Evolutionary conservation across 2,113 vertebrate species (phyloP), one percentile per base, ranked within the genome.

Genomic region (Naja naja): DNA sequence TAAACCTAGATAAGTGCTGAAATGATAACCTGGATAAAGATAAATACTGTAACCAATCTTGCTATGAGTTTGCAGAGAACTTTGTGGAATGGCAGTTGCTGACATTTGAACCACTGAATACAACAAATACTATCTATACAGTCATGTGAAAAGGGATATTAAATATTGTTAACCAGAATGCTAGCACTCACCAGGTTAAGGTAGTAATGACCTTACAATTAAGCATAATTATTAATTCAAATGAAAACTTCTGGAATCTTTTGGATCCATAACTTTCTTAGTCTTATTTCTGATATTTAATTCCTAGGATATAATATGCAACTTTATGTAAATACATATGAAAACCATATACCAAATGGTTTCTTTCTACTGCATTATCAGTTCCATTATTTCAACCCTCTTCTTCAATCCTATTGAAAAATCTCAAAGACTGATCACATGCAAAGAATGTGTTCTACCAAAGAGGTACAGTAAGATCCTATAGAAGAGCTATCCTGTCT

Each of bases 21-120:
- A 69, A n/a, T n/a, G 4, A 69, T 34, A 34, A 27, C 86, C 52
- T 94, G 0, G 11, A 64, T 89, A 93, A 95, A 45, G 64, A 55
- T 95, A 91, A 74, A 91, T 85, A 91, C 93, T 23, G 45, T 94
- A 81, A 90, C 16, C 88, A 92, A 34, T 43, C 53, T 20, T 34
- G 90, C 85, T 90, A 0, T 55, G 90, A 91, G 39, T 55, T 91
- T 92, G 22, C 23, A 27, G 43, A 8, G 93, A 90, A 94, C 74
- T 89, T 27, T 47, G 87, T 53, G 53, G 58, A 52, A 39, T 43
- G 18, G 23, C 34, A 3, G 3, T n/a, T 1, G 47, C 7, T 49
- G n/a, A 56, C 90, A 20, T 11, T 94, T 53, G 93, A 45, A 49
- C 54, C 34, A 18, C 0, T 90, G 87, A 87, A 53, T 16, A 53